Percentiles rank a stretch among this genome's conserved stretches.
Conservation (phyloP, 2,113 vertebrate genomes). For the Vidua macroura region DNA sequence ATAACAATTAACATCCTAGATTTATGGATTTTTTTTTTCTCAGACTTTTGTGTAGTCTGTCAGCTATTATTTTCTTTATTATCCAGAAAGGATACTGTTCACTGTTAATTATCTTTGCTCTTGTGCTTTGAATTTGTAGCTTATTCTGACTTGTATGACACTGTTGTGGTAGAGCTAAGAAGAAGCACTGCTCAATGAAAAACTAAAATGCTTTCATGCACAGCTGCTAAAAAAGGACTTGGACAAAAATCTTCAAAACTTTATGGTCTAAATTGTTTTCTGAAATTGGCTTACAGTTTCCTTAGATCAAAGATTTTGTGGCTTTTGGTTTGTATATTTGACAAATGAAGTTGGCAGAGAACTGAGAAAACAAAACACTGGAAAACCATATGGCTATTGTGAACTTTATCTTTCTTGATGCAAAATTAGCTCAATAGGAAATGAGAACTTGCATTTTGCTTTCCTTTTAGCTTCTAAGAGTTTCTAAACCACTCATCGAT, state of each 20-base stretch:
- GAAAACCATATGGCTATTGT: neutral
- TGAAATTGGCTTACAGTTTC: neutral
- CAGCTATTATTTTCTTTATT: conserved; percentile 34
- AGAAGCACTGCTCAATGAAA: neutral
- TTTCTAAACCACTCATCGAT: neutral
- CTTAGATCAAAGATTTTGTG: neutral
- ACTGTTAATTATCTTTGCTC: neutral
- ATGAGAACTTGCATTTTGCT: neutral
- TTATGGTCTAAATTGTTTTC: neutral
- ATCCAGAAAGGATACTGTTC: neutral
- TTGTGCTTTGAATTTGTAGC: neutral
- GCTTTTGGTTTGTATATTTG: neutral
- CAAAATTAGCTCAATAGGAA: neutral
- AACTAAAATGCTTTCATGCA: neutral
- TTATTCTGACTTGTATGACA: neutral
- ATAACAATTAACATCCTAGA: conserved; percentile 49
- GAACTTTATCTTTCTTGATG: neutral
- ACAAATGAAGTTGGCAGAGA: neutral
- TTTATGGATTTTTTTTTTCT: conserved; percentile 16
- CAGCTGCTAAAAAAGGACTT: neutral
- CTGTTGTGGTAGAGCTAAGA: neutral
- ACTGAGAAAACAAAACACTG: neutral
- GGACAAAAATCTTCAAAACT: neutral
- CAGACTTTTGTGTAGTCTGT: neutral
- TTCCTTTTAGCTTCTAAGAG: neutral